Base-by-base conservation (phyloP, 2,888 invertebrate species). In the Amphipyra tragopoginis region DNA sequence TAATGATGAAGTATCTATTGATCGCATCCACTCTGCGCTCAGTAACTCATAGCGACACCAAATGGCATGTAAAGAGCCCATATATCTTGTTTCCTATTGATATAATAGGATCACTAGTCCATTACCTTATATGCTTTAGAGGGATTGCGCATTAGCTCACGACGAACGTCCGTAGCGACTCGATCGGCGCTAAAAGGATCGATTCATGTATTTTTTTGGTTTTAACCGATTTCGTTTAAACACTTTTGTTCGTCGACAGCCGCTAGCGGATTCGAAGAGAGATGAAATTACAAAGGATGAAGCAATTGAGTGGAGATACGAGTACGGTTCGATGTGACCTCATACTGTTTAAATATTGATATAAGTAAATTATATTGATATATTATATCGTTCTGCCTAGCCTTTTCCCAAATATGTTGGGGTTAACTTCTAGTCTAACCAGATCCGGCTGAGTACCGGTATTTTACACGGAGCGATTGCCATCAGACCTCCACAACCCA, bases 1-100 rank as follows among this genome's bases (percentile, higher is more conserved):
- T 68, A 68, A 74, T 80, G 82, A 81, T 77, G 78, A 72, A 80
- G 75, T 77, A 65, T 62, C 57, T 73, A 72, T 80, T 75, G 78
- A 78, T 77, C 69, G 68, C 39, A 51, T 68, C 67, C 57, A 71
- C 68, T 75, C 67, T 58, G 50, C 70, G 39, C 59, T 66, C 63
- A 29, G 71, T 73, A 68, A 58, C 72, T 73, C 67, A 65, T 26
- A 54, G 48, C 36, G 75, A 59, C 59, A 67, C 63, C 65, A 68
- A 75, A 66, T 81, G 74, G 65, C 77, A 80, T 73, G 73, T 78
- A 75, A 80, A 75, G 81, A 66, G 77, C 65, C 55, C 75, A 77
- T 82, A 82, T 72, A 84, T 85, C 82, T 83, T 79, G 65, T 73
- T 65, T 63, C 43, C 65, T 72, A 76, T 84, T 75, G 75, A 78